These are phyloP conservation scores for Stichodactyla helianthus DNA, from an alignment of 64 coral and sea anemone species.

Conservation along the genomic window DNA sequence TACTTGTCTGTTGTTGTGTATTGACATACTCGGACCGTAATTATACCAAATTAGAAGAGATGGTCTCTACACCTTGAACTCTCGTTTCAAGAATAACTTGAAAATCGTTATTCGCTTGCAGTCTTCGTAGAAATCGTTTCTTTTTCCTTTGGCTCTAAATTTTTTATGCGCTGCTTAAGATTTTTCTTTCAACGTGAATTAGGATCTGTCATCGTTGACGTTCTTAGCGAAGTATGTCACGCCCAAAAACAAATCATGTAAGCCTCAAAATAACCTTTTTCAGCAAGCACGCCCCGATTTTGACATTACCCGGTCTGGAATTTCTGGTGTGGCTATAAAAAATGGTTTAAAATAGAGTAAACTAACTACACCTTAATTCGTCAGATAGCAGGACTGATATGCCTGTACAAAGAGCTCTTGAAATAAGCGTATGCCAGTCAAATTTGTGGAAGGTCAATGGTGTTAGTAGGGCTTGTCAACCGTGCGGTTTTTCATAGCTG, in stretches of 20 bases:
- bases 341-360: neutral
- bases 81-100: neutral
- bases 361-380: slow-evolving; percentile 3
- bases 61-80: neutral
- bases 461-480: neutral
- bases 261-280: neutral
- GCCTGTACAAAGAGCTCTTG: neutral
- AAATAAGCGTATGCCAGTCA: neutral
- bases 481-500: neutral
- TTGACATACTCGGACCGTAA: neutral
- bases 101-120: neutral
- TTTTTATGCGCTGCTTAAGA: neutral
- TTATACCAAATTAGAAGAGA: neutral
- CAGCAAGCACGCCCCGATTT: neutral
- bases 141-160: neutral
- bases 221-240: neutral
- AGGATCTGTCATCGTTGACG: neutral
- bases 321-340: neutral
- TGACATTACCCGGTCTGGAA: neutral
- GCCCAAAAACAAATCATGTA: neutral
- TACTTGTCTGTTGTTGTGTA: neutral
- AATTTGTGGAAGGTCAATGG: neutral
- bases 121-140: neutral
- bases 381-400: neutral
- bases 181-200: neutral